phyloP scores from a whole-genome alignment of 2,888 invertebrate genomes.

The Apamea sordens region DNA sequence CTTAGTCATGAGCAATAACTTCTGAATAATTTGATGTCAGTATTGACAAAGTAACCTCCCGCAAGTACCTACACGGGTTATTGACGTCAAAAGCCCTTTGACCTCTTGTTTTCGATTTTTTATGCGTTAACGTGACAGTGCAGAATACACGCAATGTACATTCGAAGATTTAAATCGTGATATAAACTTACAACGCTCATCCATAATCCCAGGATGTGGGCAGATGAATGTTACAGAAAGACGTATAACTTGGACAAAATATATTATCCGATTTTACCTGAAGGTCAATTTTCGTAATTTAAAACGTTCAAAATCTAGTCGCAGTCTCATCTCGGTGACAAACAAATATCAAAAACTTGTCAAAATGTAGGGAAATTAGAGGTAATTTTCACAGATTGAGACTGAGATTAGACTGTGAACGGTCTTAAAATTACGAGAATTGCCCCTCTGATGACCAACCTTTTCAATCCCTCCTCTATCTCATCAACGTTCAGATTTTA shows the following conservation, averaged over 20 bases:
- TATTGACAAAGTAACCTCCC: conserved; percentile 40
- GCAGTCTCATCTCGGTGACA: no score
- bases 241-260: not conserved
- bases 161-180: conserved; percentile 27
- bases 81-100: conserved; percentile 55
- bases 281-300: no score
- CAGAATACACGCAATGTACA: conserved; percentile 32
- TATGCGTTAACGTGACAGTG: conserved; percentile 44
- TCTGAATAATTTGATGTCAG: conserved; percentile 47
- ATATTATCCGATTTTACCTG: not conserved
- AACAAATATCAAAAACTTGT: no score
- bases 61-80: conserved; percentile 34
- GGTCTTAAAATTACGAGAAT: no score
- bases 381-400: no score
- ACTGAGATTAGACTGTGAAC: no score
- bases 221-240: conserved; percentile 11
- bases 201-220: conserved; percentile 10
- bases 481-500: not conserved
- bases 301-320: no score
- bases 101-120: conserved; percentile 38
- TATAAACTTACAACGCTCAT: conserved; percentile 32
- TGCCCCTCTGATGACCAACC: no score
- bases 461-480: not conserved
- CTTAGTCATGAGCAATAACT: conserved; percentile 23
- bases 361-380: no score